Percentiles rank a stretch among this genome's conserved stretches.
Conservation (phyloP, 2,113 vertebrate species). For the Crotalus viridis region DNA sequence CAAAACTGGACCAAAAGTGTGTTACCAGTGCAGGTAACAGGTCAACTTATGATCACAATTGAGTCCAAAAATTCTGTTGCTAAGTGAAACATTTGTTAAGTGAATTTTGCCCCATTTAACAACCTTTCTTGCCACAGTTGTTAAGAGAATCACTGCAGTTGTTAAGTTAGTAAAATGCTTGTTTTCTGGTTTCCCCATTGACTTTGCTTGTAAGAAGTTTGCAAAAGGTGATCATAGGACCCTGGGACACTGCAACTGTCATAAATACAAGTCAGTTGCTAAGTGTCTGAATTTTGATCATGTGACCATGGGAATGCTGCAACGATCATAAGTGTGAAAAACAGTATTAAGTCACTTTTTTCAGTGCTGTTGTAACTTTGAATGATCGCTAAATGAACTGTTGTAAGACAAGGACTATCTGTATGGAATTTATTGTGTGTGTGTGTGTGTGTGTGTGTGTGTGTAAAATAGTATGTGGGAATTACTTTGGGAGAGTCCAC, state of each 20-base stretch:
- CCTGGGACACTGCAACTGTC: not conserved
- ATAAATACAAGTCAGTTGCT: not conserved
- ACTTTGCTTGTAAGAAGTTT: not conserved
- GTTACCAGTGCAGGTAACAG: too few relatives aligned
- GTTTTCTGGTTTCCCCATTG: not conserved
- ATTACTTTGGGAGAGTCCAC: not conserved
- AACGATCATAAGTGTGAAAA: not conserved
- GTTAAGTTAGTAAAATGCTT: not conserved
- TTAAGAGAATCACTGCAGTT: not conserved
- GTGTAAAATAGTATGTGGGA: not conserved
- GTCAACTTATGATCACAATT: too few relatives aligned
- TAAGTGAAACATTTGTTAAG: too few relatives aligned
- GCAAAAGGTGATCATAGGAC: not conserved
- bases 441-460: too few relatives aligned
- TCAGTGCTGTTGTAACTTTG: not conserved
- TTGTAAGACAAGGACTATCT: not conserved
- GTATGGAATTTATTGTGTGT: too few relatives aligned
- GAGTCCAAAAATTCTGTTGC: too few relatives aligned
- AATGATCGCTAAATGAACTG: not conserved
- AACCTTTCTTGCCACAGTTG: not conserved
- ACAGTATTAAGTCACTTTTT: not conserved
- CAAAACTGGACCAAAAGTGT: too few relatives aligned
- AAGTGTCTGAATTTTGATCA: not conserved
- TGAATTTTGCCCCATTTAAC: not conserved
- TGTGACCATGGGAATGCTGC: not conserved